Evolutionary conservation across 2,888 invertebrate species (phyloP).

Genomic region (Acanthosepion lycidas): DNA sequence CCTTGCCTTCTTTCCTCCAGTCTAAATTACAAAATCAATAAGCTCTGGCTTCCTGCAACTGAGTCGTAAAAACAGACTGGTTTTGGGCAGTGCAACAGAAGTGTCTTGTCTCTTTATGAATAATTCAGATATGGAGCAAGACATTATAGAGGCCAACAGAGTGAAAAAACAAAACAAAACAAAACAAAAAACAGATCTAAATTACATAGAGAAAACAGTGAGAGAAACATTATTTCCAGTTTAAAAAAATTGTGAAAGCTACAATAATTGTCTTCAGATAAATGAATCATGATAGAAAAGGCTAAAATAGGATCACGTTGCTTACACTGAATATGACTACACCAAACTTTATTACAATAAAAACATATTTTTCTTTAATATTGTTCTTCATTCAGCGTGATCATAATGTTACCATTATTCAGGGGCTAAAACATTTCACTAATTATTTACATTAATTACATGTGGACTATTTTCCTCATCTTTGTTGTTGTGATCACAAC

Average conservation of each 20-base stretch:
- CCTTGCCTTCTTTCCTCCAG: background rate
- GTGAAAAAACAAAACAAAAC: too few species aligned
- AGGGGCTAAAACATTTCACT: too few species aligned
- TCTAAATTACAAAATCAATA: slow-evolving; percentile 33
- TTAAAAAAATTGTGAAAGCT: background rate
- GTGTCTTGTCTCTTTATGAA: slow-evolving; percentile 20
- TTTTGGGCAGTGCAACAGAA: background rate
- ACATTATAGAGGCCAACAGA: background rate
- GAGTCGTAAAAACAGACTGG: slow-evolving; percentile 8
- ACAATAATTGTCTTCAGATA: background rate
- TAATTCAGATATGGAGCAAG: slow-evolving; percentile 20
- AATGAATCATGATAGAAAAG: background rate
- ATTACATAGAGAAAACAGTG: background rate
- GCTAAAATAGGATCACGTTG: background rate
- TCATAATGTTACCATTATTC: too few species aligned
- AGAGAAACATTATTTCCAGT: background rate
- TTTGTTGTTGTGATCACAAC: too few species aligned
- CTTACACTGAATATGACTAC: background rate
- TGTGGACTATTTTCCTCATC: too few species aligned
- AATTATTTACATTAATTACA: too few species aligned
- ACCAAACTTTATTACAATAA: background rate
- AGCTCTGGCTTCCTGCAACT: background rate
- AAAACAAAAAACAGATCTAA: background rate
- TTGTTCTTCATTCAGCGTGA: too few species aligned
- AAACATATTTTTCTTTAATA: background rate